Conservation (phyloP, 2,888 invertebrate species). For the Scrobipalpa atriplicella region DNA sequence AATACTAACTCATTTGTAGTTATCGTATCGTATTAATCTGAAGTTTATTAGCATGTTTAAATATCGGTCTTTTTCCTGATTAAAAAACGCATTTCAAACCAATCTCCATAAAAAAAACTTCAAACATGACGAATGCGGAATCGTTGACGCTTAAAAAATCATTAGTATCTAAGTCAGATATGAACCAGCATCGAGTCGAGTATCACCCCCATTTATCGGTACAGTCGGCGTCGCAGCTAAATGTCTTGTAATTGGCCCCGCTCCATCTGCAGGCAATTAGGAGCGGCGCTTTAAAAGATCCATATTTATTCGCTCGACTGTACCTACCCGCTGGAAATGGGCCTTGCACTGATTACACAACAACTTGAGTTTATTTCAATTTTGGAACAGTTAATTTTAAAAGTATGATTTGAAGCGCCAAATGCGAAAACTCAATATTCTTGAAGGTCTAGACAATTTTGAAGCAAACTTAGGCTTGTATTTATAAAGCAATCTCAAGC, state of each 20-base stretch:
- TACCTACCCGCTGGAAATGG: constrained; percentile 49
- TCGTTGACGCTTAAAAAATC: constrained; percentile 31
- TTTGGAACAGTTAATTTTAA: background rate
- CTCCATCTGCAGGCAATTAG: constrained; percentile 80
- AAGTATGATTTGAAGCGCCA: background rate
- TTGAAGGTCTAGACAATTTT: no score
- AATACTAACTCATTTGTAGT: no score
- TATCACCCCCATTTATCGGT: constrained; percentile 59
- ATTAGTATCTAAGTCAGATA: constrained; percentile 31
- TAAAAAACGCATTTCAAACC: background rate
- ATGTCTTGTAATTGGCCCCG: constrained; percentile 75
- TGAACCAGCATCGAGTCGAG: constrained; percentile 13
- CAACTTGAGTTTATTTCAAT: constrained; percentile 37
- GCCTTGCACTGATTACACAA: constrained; percentile 53
- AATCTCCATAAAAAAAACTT: background rate
- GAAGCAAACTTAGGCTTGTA: no score
- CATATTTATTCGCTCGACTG: constrained; percentile 69
- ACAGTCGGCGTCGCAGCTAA: constrained; percentile 58
- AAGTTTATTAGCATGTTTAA: no score
- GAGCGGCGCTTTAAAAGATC: constrained; percentile 74
- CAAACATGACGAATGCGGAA: background rate
- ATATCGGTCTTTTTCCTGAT: background rate
- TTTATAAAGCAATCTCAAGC: no score
- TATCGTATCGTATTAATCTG: no score
- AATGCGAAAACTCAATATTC: background rate